Evolutionary conservation across 2,113 vertebrate genomes (phyloP).

Genomic region (Labeo catla): DNA sequence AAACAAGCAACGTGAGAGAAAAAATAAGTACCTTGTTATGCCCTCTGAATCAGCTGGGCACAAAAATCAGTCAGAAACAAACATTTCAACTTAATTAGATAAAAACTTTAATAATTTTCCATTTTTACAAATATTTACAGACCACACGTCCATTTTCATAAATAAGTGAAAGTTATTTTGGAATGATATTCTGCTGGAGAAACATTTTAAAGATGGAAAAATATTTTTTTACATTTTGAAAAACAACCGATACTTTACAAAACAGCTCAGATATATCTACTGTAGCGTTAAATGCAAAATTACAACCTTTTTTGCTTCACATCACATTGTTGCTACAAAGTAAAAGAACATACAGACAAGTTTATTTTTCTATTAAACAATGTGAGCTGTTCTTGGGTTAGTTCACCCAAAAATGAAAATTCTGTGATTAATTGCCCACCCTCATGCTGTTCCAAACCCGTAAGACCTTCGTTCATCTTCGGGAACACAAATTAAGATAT

Average conservation of each 20-base stretch:
- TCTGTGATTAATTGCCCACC: no score
- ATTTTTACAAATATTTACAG: conserved; percentile 82
- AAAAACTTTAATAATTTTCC: conserved; percentile 78
- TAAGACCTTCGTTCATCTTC: no score
- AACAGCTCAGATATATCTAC: not conserved
- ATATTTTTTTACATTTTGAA: conserved; percentile 23
- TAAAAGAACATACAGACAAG: not conserved
- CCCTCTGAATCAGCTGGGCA: not conserved
- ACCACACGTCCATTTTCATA: conserved; percentile 72
- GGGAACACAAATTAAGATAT: no score
- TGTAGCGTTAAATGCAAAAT: conserved; percentile 31
- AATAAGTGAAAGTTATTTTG: conserved; percentile 66
- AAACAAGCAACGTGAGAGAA: not conserved
- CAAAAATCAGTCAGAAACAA: conserved; percentile 31
- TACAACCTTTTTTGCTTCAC: conserved; percentile 46
- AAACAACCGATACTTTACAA: conserved; percentile 52
- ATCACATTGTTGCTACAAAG: conserved; percentile 14
- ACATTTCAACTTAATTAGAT: conserved; percentile 55
- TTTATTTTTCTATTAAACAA: not conserved
- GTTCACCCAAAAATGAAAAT: no score
- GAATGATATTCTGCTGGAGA: conserved; percentile 22
- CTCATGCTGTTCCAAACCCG: no score
- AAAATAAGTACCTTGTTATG: not conserved
- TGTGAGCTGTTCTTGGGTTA: not conserved
- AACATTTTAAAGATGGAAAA: conserved; percentile 45